phyloP scores from a whole-genome alignment of 2,888 invertebrate genomes.

The Bedellia somnulentella region DNA sequence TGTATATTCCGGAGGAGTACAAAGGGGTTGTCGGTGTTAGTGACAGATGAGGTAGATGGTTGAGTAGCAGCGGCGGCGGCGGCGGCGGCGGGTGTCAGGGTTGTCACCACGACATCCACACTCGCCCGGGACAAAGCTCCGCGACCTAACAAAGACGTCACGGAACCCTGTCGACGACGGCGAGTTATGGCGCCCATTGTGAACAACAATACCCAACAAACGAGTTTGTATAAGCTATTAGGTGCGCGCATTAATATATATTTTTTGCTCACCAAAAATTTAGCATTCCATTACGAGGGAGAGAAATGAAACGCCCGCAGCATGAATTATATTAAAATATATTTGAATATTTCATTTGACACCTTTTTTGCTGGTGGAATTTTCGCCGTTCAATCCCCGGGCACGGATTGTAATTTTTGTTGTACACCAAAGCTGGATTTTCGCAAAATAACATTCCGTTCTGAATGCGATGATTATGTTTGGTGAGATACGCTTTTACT shows the following conservation, averaged over 20 bases:
- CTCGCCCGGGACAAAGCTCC: constrained; percentile 30
- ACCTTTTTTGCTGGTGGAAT: constrained; percentile 58
- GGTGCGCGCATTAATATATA: constrained; percentile 63
- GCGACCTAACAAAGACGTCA: constrained; percentile 60
- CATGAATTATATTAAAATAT: constrained; percentile 63
- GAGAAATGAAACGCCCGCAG: constrained; percentile 62
- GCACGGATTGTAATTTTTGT: constrained; percentile 50
- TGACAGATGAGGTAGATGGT: too few relatives aligned
- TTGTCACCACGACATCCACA: too few relatives aligned
- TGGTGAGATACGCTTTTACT: constrained; percentile 4
- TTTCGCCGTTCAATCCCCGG: constrained; percentile 49
- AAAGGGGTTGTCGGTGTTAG: too few relatives aligned
- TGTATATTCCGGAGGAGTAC: too few relatives aligned
- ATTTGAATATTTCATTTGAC: constrained; percentile 64
- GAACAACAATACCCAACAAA: constrained; percentile 61
- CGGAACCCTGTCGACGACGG: constrained; percentile 57
- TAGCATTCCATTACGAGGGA: constrained; percentile 62
- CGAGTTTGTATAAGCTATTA: constrained; percentile 63
- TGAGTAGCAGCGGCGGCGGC: too few relatives aligned
- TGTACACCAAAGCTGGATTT: constrained; percentile 50
- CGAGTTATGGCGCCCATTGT: constrained; percentile 62
- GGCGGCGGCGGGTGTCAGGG: too few relatives aligned
- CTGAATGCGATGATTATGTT: constrained; percentile 24
- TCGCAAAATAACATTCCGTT: constrained; percentile 59
- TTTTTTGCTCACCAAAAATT: constrained; percentile 61